Evolutionary conservation across 2,113 vertebrate species (phyloP), one percentile per base, ranked within the genome.

Genomic region (Chaetops frenatus): DNA sequence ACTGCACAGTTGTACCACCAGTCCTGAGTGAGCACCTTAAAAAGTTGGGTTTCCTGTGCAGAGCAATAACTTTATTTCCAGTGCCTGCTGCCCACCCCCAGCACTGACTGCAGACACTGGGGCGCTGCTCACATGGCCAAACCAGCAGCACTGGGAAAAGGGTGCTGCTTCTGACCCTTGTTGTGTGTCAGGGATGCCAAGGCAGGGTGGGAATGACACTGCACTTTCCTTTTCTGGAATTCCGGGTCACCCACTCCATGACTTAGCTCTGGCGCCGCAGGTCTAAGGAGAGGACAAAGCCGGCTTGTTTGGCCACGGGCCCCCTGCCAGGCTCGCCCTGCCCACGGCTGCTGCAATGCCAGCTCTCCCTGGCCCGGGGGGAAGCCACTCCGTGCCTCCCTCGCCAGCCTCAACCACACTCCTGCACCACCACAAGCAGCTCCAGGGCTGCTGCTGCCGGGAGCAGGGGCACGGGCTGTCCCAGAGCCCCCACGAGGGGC

Each of bases 401-500:
- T 24, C 5, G 1, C 33, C 47, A 79, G 82, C 20, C 35, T 12
- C 28, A 44, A 3, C 36, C 83, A 11, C 1, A 3, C 12, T 73
- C 40, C n/a, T 2, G 1, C 2, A 2, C 8, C 23, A 33, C 35
- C 3, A 1, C 7, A 12, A 62, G 45, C 64, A 50, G 13, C 24
- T 42, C 25, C n/a, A 54, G 25, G 29, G 16, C 29, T 47, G 56
- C 51, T 74, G 36, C 66, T 20, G 31, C n/a, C 45, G 62, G 7
- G 21, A 13, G 5, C 7, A 14, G 29, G n/a, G 23, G 8, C 29
- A 45, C 1, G 7, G 27, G n/a, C n/a, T 47, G 56, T 25, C n/a
- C 36, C n/a, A 44, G 57, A 71, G 44, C 3, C 16, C 54, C 42
- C 45, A 36, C 0, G 0, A 1, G 1, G n/a, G 24, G 19, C 84